Evolutionary conservation across 2,113 vertebrate genomes (phyloP).

Genomic region (Procavia capensis): DNA sequence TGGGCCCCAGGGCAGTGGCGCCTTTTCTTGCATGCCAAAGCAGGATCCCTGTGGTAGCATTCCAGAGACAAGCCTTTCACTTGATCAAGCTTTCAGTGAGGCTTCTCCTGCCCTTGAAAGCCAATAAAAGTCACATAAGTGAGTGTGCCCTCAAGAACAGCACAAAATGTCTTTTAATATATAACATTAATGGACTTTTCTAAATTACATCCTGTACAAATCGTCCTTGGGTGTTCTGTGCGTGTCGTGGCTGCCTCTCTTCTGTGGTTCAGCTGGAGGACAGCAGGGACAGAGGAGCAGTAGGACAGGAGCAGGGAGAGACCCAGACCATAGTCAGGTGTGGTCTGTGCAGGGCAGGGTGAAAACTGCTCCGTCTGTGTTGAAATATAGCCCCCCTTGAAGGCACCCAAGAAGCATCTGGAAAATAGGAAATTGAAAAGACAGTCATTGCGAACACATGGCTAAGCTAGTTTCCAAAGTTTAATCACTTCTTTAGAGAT

Average conservation of each 20-base stretch:
- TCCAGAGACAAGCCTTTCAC: slow-evolving; percentile 20
- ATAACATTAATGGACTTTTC: slow-evolving; percentile 57
- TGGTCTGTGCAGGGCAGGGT: neutral
- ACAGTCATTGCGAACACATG: neutral
- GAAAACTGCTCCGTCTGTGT: neutral
- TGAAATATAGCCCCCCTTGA: neutral
- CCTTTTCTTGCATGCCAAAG: neutral
- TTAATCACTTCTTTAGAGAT: neutral
- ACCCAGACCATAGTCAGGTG: neutral
- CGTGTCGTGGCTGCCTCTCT: neutral
- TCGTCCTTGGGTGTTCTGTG: slow-evolving; percentile 24
- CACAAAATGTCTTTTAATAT: slow-evolving; percentile 48
- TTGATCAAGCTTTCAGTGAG: slow-evolving; percentile 20
- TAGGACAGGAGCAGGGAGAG: neutral
- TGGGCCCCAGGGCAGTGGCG: neutral
- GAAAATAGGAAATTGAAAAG: neutral
- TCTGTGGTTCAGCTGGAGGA: neutral
- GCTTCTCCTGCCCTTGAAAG: neutral
- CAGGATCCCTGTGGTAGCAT: neutral
- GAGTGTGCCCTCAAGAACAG: slow-evolving; percentile 20
- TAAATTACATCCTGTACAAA: slow-evolving; percentile 40
- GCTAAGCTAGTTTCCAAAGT: neutral
- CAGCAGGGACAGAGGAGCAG: neutral
- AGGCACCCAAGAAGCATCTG: neutral
- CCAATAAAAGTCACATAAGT: slow-evolving; percentile 21